Percentiles rank a stretch among this genome's conserved stretches.
phyloP scores from a whole-genome alignment of 2,797 vertebrate species.

The Octomys mimax region DNA sequence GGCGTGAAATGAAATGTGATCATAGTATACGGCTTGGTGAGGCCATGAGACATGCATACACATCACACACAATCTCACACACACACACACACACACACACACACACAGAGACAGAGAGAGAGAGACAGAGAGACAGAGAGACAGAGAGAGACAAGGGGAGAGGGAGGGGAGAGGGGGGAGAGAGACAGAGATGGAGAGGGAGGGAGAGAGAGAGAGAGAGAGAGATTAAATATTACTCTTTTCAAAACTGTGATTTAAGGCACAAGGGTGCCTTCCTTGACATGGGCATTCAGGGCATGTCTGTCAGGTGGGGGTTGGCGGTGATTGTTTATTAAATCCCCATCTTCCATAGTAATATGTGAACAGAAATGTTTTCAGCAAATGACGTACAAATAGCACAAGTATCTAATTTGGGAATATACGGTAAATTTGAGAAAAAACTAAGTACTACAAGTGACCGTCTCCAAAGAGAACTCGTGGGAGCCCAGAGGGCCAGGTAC shows the following conservation, averaged over 20 bases:
- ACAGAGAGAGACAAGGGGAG: too few species aligned
- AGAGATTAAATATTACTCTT: not conserved
- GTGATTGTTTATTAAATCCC: not conserved
- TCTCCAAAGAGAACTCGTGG: not conserved
- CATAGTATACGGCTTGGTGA: not conserved
- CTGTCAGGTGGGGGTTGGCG: not conserved
- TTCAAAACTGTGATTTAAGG: constrained; percentile 23
- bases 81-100: too few species aligned
- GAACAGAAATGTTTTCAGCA: not conserved
- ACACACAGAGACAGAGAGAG: too few species aligned
- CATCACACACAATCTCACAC: not conserved
- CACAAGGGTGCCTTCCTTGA: not conserved
- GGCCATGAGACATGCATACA: not conserved
- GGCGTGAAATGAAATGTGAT: not conserved
- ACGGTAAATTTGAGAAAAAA: not conserved
- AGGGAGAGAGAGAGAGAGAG: too few species aligned
- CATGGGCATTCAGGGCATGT: not conserved
- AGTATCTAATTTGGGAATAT: not conserved
- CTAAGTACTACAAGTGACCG: not conserved
- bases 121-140: too few species aligned
- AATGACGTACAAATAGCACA: not conserved
- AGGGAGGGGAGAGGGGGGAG: too few species aligned
- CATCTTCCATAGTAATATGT: not conserved
- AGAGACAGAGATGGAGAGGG: fast-evolving
- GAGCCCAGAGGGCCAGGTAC: not conserved